Base-by-base conservation (phyloP, 2,888 invertebrate species). In the Clostera curtula region DNA sequence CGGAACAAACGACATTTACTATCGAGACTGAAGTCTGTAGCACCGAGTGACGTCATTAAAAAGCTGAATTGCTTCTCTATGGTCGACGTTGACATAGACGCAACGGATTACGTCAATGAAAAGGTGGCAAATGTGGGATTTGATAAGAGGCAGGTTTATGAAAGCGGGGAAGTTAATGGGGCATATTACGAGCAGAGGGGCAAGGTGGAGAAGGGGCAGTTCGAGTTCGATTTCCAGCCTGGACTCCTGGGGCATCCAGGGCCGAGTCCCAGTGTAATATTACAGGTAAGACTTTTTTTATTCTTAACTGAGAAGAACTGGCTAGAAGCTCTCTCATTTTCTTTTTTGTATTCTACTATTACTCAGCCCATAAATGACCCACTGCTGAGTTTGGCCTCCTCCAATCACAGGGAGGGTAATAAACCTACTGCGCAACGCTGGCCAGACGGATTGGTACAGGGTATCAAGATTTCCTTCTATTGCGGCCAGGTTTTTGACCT, bases 211-310 rank as follows among this genome's bases (percentile, higher is more conserved):
- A 65, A 66, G 1, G 58, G 59, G 29, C 59, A 70, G 7, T 94
- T 95, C 38, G 94, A 93, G 64, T 96, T 96, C 57, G 96, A 96
- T 66, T 86, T 88, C 41, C 96, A 97, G 54, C 95, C 96, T 0
- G 86, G 91, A 56, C 85, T 97, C 40, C 74, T 85, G 2, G 87
- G 89, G 27, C 93, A 97, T 71, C 90, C 93, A 0, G 97, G 97
- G 2, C 98, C 98, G 0, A 96, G 95, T 73, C 97, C 98, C 3
- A 96, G 96, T 75, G 89, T 96, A 40, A 92, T 97, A 35, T 71
- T 97, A 5, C 98, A 98, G 86, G 88, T 83, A 16, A 41, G 47
- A 32, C 1, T 17, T 24, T 2, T 22, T 13, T 7, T 17, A 12
- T 35, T 13, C 27, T n/a, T n/a, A n/a, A n/a, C n/a, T n/a, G n/a